phyloP scores from a whole-genome alignment of 2,888 invertebrate species.

The Gnatocerus cornutus region DNA sequence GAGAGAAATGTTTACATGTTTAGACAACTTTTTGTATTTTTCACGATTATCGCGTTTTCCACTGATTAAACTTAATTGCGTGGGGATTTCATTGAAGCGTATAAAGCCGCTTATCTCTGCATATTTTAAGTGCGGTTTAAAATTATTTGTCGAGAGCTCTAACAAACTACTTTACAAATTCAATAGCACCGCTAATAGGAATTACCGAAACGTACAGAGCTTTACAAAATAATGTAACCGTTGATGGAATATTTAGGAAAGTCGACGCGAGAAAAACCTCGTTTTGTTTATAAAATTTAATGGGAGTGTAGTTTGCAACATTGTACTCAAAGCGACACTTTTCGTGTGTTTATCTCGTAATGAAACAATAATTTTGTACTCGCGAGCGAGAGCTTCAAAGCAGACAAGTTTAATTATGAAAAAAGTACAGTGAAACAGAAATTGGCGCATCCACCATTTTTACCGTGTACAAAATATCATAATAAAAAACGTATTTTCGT shows the following conservation, averaged over 20 bases:
- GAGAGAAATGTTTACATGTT: too few relatives aligned
- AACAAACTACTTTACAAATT: conserved; percentile 31
- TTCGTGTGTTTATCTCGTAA: too few relatives aligned
- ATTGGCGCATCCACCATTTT: too few relatives aligned
- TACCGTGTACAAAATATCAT: too few relatives aligned
- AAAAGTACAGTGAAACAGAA: too few relatives aligned
- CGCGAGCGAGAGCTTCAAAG: too few relatives aligned
- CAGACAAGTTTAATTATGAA: too few relatives aligned
- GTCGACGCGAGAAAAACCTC: neutral
- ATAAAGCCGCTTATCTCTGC: conserved; percentile 62
- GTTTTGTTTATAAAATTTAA: too few relatives aligned
- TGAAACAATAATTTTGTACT: too few relatives aligned
- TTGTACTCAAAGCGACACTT: too few relatives aligned
- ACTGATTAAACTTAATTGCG: conserved; percentile 63
- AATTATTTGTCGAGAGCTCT: conserved; percentile 50
- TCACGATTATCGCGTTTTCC: conserved; percentile 61
- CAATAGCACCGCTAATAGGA: conserved; percentile 24
- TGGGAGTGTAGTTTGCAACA: too few relatives aligned
- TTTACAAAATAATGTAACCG: conserved; percentile 50
- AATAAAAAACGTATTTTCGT: too few relatives aligned
- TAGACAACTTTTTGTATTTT: conserved; percentile 52
- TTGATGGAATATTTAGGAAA: conserved; percentile 49
- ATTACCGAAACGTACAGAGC: conserved; percentile 12
- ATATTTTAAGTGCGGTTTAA: conserved; percentile 59
- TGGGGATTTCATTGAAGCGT: conserved; percentile 59